Conservation (phyloP, 2,888 invertebrate genomes). For the Drosophila formosana region DNA sequence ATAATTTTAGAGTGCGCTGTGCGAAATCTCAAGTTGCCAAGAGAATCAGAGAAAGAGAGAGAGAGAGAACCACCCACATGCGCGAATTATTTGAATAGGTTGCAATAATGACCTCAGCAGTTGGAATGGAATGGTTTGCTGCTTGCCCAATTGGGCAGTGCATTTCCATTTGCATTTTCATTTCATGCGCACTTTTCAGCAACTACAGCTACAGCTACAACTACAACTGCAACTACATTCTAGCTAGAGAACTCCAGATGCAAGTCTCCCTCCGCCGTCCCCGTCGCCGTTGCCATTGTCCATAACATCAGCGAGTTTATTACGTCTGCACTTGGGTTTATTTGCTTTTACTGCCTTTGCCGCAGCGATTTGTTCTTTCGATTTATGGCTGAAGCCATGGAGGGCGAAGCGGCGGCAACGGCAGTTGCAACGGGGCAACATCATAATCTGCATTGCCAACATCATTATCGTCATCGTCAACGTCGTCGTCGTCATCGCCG, state of each 20-base stretch:
- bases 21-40: slow-evolving; percentile 19
- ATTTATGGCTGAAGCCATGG: slow-evolving; percentile 64
- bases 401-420: slow-evolving; percentile 12
- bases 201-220: slow-evolving; percentile 32
- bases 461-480: slow-evolving; percentile 42
- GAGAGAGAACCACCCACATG: slow-evolving; percentile 64
- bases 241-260: slow-evolving; percentile 46
- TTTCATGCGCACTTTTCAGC: slow-evolving; percentile 34
- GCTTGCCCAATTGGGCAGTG: slow-evolving; percentile 67
- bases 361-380: slow-evolving; percentile 82
- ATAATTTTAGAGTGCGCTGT: slow-evolving; percentile 26
- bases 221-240: slow-evolving; percentile 8
- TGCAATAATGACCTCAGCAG: slow-evolving; percentile 72
- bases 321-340: slow-evolving; percentile 82
- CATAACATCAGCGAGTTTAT: slow-evolving; percentile 80
- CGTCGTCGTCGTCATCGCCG: slow-evolving; percentile 26
- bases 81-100: slow-evolving; percentile 76
- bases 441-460: slow-evolving; percentile 40
- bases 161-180: slow-evolving; percentile 44
- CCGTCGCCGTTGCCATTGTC: slow-evolving; percentile 13
- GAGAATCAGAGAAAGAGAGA: neutral
- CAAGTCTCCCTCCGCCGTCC: neutral
- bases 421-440: slow-evolving; percentile 45
- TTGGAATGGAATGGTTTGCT: slow-evolving; percentile 19
- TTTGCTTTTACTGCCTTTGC: slow-evolving; percentile 82